Conservation (phyloP, 1,140 invertebrate species). For the Scylla paramamosain region DNA sequence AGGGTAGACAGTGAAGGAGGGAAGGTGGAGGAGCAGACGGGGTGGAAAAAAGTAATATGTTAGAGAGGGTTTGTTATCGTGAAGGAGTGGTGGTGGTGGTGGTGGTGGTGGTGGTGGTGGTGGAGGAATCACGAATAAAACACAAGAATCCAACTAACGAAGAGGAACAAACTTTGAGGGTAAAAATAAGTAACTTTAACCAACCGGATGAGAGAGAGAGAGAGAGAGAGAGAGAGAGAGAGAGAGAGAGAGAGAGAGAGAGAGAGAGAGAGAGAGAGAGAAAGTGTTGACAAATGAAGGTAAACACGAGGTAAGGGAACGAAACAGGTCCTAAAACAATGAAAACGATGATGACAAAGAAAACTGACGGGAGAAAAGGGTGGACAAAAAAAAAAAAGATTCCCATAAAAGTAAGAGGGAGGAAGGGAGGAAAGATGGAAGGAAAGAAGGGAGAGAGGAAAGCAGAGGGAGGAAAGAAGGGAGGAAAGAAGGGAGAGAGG, state of each 20-base stretch:
- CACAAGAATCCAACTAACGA: no score
- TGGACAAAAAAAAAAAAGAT: neutral
- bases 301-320: neutral
- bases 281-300: neutral
- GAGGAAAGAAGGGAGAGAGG: neutral
- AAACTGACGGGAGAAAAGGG: no score
- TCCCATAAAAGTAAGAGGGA: neutral
- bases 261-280: constrained; percentile 10
- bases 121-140: no score
- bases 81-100: no score
- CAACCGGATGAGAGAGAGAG: neutral
- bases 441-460: neutral
- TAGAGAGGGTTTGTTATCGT: neutral
- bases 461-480: neutral
- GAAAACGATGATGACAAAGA: neutral
- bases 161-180: no score
- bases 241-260: constrained; percentile 21
- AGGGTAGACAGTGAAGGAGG: no score
- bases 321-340: neutral
- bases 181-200: no score
- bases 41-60: neutral
- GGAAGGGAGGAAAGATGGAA: neutral
- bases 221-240: neutral
- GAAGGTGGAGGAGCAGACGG: neutral
- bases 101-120: no score